Evolutionary conservation across 1,140 invertebrate genomes (phyloP).

Genomic region (Drosophila busckii): DNA sequence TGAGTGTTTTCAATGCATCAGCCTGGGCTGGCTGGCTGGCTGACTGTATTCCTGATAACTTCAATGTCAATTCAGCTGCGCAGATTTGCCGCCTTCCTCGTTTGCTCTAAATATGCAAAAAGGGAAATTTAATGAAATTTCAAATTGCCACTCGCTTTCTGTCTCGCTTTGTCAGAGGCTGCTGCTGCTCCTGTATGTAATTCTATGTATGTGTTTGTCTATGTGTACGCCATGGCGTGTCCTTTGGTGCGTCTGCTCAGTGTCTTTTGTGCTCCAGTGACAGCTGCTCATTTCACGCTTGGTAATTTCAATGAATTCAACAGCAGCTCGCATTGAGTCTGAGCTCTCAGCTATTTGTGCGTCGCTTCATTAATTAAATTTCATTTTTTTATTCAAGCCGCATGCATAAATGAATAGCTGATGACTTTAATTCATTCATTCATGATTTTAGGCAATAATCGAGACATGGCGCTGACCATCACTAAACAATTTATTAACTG

Average conservation of each 20-base stretch:
- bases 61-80: slow-evolving; percentile 34
- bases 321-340: slow-evolving; percentile 27
- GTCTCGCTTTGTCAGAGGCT: slow-evolving; percentile 45
- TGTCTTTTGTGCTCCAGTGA: slow-evolving; percentile 63
- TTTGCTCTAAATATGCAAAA: slow-evolving; percentile 42
- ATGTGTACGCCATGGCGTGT: slow-evolving; percentile 21
- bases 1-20: background rate
- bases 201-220: slow-evolving; percentile 21
- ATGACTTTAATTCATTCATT: slow-evolving; percentile 2
- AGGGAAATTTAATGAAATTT: slow-evolving; percentile 74
- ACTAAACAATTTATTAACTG: no score
- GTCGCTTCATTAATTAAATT: slow-evolving; percentile 65
- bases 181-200: no score
- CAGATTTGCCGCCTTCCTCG: slow-evolving; percentile 36
- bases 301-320: slow-evolving; percentile 75
- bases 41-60: background rate
- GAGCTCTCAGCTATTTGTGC: slow-evolving; percentile 41
- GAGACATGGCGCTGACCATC: background rate
- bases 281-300: slow-evolving; percentile 75
- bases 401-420: slow-evolving; percentile 36
- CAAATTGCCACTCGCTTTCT: slow-evolving; percentile 63
- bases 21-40: background rate
- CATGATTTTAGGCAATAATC: background rate
- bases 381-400: slow-evolving; percentile 18
- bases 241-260: slow-evolving; percentile 18